Percentiles rank a stretch among this genome's conserved stretches.
Evolutionary conservation across 1,140 invertebrate genomes (phyloP).

Genomic region (Panagrolaimus sp.): DNA sequence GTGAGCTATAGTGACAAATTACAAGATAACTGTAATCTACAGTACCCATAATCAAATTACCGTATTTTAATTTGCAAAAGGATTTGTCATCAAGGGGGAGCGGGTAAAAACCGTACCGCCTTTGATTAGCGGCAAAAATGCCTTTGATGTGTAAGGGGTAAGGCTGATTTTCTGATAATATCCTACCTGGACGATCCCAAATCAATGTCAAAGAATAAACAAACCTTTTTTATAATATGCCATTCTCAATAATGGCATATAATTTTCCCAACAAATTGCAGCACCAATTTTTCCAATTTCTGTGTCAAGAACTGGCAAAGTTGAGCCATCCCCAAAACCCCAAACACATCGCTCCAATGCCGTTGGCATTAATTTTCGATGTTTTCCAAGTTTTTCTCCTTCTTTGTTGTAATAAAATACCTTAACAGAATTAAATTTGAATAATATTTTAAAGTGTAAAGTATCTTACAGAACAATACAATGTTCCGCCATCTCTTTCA

Average conservation of each 20-base stretch:
- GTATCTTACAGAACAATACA: constrained; percentile 49
- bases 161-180: neutral
- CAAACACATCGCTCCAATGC: constrained; percentile 54
- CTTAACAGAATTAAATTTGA: constrained; percentile 53
- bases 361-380: constrained; percentile 55
- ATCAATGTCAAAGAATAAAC: too few relatives aligned
- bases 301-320: constrained; percentile 48
- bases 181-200: neutral
- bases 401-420: constrained; percentile 46
- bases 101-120: too few relatives aligned
- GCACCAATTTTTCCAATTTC: constrained; percentile 51
- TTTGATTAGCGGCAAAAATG: neutral
- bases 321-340: constrained; percentile 57
- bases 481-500: constrained; percentile 46
- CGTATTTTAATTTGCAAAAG: too few relatives aligned
- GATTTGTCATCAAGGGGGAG: too few relatives aligned
- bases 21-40: too few relatives aligned
- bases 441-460: neutral
- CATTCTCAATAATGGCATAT: constrained; percentile 52
- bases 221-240: constrained; percentile 44
- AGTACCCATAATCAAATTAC: too few relatives aligned
- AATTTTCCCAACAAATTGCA: constrained; percentile 60
- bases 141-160: neutral
- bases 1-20: too few relatives aligned
- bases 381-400: constrained; percentile 45